These are phyloP conservation scores for Celastrina argiolus DNA, from an alignment of 2,888 invertebrate genomes.

Conservation along the genomic window DNA sequence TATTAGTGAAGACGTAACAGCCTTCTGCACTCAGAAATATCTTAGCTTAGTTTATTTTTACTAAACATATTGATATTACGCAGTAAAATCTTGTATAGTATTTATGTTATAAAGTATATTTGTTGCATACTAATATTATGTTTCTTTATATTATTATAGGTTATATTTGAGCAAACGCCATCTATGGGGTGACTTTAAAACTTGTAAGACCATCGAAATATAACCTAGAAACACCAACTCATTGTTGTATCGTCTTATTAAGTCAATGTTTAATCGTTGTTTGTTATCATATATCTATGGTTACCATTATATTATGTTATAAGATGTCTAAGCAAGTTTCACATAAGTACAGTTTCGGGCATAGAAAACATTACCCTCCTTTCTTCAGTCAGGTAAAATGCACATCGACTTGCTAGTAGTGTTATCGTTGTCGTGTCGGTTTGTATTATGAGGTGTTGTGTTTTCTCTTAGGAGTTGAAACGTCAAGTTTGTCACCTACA, in stretches of 20 bases:
- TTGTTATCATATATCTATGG: background rate
- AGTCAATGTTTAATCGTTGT: background rate
- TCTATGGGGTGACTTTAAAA: background rate
- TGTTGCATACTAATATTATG: background rate
- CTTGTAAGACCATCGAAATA: background rate
- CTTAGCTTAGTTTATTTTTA: background rate
- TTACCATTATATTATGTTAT: background rate
- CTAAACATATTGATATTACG: background rate
- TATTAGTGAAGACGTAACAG: background rate
- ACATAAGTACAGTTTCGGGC: background rate
- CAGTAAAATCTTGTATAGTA: background rate
- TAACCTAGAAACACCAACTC: background rate
- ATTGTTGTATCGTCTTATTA: background rate
- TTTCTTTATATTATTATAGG: background rate
- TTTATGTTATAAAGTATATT: background rate
- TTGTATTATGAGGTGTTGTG: too few relatives aligned
- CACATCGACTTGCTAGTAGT: too few relatives aligned
- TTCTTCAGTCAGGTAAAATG: too few relatives aligned
- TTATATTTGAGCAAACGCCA: background rate
- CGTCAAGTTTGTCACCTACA: too few relatives aligned
- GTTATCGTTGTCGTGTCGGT: too few relatives aligned
- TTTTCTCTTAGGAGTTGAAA: too few relatives aligned
- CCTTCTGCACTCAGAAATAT: background rate
- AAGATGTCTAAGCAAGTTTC: background rate
- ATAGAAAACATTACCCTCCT: too few relatives aligned